Evolutionary conservation across 1,140 invertebrate genomes (phyloP).

Genomic region (Proctacanthus coquilletti): DNA sequence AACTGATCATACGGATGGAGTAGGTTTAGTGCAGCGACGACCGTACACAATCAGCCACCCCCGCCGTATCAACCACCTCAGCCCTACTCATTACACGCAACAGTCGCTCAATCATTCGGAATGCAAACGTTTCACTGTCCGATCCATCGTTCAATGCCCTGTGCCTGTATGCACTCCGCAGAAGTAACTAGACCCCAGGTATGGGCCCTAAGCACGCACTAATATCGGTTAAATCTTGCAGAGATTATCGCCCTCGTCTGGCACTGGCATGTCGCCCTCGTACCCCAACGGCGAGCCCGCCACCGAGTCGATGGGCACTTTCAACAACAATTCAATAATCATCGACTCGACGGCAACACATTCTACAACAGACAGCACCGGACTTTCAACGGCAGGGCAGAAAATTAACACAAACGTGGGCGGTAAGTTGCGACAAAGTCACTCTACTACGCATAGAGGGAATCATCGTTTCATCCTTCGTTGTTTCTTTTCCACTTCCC

Average conservation of each 20-base stretch:
- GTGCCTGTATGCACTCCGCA: constrained; percentile 34
- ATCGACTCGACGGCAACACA: constrained; percentile 15
- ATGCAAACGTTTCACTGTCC: constrained; percentile 36
- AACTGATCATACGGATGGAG: constrained; percentile 34
- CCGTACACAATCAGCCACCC: constrained; percentile 33
- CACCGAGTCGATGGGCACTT: constrained; percentile 35
- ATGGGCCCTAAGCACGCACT: no score
- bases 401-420: no score
- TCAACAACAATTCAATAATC: constrained; percentile 23
- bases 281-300: constrained; percentile 47
- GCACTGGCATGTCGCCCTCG: constrained; percentile 45
- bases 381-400: no score
- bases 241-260: constrained; percentile 42
- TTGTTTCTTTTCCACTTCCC: no score
- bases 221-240: constrained; percentile 25
- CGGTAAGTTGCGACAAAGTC: no score
- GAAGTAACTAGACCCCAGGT: constrained; percentile 19
- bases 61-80: constrained; percentile 37
- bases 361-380: no score
- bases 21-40: constrained; percentile 26
- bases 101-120: constrained; percentile 20
- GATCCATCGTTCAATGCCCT: constrained; percentile 45
- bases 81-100: constrained; percentile 30
- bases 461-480: no score
- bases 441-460: no score